A percentile compares a stretch with the other conserved stretches of the same genome.
These are phyloP conservation scores for Lepidocyrtoides sp. DNA, from an alignment of 2,888 invertebrate genomes.

Conservation along the genomic window DNA sequence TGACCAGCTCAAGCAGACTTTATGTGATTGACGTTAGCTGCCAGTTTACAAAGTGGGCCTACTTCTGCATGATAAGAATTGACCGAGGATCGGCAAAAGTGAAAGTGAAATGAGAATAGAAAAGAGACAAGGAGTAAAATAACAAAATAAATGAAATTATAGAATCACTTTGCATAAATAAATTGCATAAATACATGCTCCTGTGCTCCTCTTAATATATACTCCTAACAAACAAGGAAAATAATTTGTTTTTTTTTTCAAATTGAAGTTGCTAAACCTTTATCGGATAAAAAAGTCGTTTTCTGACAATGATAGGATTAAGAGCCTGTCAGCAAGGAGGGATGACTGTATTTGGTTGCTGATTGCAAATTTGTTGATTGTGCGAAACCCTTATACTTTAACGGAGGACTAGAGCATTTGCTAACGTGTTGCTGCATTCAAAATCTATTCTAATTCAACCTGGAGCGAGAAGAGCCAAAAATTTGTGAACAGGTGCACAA, in stretches of 20 bases:
- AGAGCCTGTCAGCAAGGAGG: too few species aligned
- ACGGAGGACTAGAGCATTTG: too few species aligned
- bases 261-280: neutral
- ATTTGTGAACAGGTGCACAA: too few species aligned
- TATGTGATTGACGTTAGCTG: conserved; percentile 16
- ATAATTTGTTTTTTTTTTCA: neutral
- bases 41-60: neutral
- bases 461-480: too few species aligned
- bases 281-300: too few species aligned
- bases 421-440: too few species aligned
- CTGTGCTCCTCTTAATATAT: neutral
- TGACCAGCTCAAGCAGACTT: neutral
- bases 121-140: neutral
- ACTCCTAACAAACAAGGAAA: neutral
- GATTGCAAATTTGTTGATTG: too few species aligned
- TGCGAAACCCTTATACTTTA: too few species aligned
- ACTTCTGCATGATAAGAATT: neutral
- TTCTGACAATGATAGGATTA: too few species aligned
- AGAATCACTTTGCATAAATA: conserved; percentile 18
- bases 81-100: neutral
- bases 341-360: too few species aligned
- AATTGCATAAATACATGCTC: conserved; percentile 11
- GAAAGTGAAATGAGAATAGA: conserved; percentile 5
- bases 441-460: too few species aligned
- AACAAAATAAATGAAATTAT: conserved; percentile 28